Evolutionary conservation across 1,140 invertebrate genomes (phyloP), one percentile per base, ranked within the genome.

Genomic region (Drosophila aff.): DNA sequence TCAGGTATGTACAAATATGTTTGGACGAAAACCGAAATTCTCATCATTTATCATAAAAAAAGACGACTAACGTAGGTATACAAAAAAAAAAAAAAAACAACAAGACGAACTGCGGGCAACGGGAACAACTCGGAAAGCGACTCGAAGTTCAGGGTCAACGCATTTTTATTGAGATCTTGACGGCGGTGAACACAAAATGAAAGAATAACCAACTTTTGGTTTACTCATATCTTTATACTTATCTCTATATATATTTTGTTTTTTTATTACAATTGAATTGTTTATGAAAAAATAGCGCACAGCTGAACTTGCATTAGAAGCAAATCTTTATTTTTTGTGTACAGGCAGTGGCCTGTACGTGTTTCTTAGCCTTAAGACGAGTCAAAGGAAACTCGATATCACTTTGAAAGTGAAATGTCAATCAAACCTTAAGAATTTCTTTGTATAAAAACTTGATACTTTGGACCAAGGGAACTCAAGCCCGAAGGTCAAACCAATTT

Each of bases 91-190:
- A 26, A 26, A 58, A 28, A 61, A 23, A 58, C 18, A n/a, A 38
- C 52, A 43, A 47, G 16, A 40, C 55, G 57, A 15, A n/a, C 43
- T 28, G 15, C 49, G 21, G 58, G n/a, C 50, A 41, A 36, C 33
- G 64, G 65, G 65, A 49, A 40, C 31, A 46, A 43, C 44, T 21
- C 36, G 23, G 18, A 61, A 52, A 43, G 31, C 57, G 18, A 16
- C 11, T 11, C 16, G 47, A 77, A 78, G 75, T 77, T 78, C 75
- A 78, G 57, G 75, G 75, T 62, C 57, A 58, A 49, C 23, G 31
- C 18, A 60, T 58, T 62, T 44, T 10, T 44, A 75, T 31, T 40
- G 16, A 46, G 26, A 65, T 36, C 36, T 72, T 47, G 15, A 10
- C 21, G 61, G 36, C 38, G 44, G 26, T 46, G 13, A 50, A 43